Evolutionary conservation across 2,113 vertebrate genomes (phyloP), one percentile per base, ranked within the genome.

Genomic region (Motacilla alba): DNA sequence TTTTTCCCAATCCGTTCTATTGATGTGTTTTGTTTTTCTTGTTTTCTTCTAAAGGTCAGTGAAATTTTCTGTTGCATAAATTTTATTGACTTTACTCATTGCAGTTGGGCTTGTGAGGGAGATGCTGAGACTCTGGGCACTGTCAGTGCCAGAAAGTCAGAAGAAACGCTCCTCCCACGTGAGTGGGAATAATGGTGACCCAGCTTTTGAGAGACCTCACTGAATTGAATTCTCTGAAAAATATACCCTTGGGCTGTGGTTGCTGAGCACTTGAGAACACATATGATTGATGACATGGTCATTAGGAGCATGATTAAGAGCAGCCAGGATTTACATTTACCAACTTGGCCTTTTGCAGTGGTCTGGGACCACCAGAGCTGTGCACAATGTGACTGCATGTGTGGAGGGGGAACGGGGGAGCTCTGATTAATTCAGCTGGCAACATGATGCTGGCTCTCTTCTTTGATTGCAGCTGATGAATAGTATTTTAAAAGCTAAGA

Each of bases 401-500:
- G 58, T 30, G 88, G 16, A 89, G 53, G 39, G 86, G 76, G 58
- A 18, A 5, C 0, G 20, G 63, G 73, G 62, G 69, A 92, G 66
- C 93, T 90, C 85, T 81, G 94, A 88, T 96, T 96, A 83, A 94
- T 90, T 91, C 46, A 15, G 82, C 92, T 95, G 95, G 94, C 93
- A 95, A 49, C 70, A 63, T 13, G 84, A 56, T 28, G 84, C 94
- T 95, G 93, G 85, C 90, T 96, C 47, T 77, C 72, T 53, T 64
- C 81, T 97, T 90, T 94, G 87, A 90, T 90, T 93, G 92, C 92
- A 81, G 79, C 94, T 96, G 94, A 96, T 93, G 89, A 94, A 94
- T 83, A 90, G 95, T 56, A 26, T 77, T 96, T 96, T 94, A 96
- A 94, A 97, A 93, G 93, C 94, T 94, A 94, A 90, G 95, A 94